Base-by-base conservation (phyloP, 2,888 invertebrate genomes). In the Eucriotettix oculatus region DNA sequence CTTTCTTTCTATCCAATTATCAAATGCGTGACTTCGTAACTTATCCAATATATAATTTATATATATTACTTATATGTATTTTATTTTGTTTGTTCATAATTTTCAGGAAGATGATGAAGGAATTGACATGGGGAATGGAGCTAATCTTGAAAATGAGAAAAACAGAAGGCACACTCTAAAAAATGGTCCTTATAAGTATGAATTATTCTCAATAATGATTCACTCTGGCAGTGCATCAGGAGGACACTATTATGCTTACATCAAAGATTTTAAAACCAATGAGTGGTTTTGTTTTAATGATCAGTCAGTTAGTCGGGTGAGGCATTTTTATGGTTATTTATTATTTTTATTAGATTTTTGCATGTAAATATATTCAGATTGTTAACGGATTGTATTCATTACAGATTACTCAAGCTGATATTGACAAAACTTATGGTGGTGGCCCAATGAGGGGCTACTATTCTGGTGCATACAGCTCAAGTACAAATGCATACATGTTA, bases 281-380 rank as follows among this genome's bases (percentile, higher is more conserved):
- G 80, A 84, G 66, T 93, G 92, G 92, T 86, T 85, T 70, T 88
- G 90, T 69, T 93, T 92, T 71, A 92, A 93, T 72, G 93, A 93
- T 74, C 88, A 90, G 68, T 83, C 80, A 66, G 92, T 93, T 42
- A 79, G 81, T 48, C 76, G 79, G 72, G 87, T 87, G 73, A 72
- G 76, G 70, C 56, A 53, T 43, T 44, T 43, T 43, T 11, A 7
- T n/a, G 44, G n/a, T 29, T 29, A 11, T 52, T 10, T n/a, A 57
- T 10, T 14, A 14, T 17, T 57, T 43, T 42, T 16, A 41, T 16
- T 3, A 54, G n/a, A 14, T 14, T n/a, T 48, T 5, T 3, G 10
- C 16, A n/a, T n/a, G n/a, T 57, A 16, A 12, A 16, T 44, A 29
- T n/a, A 16, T 40, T 29, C 55, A 14, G 1, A 29, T 55, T 40